Conservation (phyloP, 2,797 vertebrate species). For the Gambelia wislizenii region DNA sequence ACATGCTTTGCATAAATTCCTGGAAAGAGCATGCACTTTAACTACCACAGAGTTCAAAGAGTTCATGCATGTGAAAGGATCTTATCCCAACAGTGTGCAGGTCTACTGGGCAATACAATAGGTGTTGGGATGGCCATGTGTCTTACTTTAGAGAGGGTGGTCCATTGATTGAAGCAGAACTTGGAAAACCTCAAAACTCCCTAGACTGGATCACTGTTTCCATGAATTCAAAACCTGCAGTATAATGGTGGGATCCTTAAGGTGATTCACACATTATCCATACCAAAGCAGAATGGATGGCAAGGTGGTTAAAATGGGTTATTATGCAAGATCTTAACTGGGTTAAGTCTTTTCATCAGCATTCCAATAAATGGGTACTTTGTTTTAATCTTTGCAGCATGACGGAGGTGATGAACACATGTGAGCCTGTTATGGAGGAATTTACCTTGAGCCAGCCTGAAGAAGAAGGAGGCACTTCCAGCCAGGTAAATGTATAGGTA, state of each 20-base stretch:
- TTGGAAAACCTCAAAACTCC: neutral
- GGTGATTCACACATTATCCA: neutral
- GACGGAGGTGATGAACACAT: conserved; percentile 90
- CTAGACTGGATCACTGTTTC: neutral
- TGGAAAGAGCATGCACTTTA: too few relatives aligned
- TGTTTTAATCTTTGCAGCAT: conserved; percentile 77
- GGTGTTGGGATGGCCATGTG: neutral
- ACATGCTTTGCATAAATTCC: too few relatives aligned
- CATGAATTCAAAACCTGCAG: neutral
- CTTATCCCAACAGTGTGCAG: too few relatives aligned
- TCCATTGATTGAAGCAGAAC: neutral
- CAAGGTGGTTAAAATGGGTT: neutral
- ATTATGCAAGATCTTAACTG: neutral
- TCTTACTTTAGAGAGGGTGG: neutral
- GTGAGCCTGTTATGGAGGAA: conserved; percentile 86
- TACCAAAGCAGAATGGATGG: too few relatives aligned
- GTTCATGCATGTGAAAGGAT: too few relatives aligned
- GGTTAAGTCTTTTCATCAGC: neutral
- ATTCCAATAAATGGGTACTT: conserved; percentile 3
- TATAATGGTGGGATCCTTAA: neutral
- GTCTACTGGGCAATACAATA: neutral
- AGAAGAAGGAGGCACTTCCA: conserved; percentile 78
- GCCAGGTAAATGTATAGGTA: conserved; percentile 77
- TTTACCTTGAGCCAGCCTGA: conserved; percentile 78
- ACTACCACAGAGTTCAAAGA: too few relatives aligned